Base-by-base conservation (phyloP, 2,797 vertebrate genomes). In the Scolopax rusticola region DNA sequence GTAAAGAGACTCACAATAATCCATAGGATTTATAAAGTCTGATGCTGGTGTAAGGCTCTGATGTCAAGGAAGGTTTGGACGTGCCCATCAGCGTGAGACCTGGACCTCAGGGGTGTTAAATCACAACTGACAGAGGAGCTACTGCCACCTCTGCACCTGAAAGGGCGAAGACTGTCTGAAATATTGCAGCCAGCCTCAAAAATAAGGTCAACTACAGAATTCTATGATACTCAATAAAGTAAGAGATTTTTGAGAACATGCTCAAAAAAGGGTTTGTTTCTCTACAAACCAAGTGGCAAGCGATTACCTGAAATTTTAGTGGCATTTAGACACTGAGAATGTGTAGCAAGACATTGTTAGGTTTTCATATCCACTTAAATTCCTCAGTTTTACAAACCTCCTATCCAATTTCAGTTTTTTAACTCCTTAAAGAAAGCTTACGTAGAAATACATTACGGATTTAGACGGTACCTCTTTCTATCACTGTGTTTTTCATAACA, bases 21-120 rank as follows among this genome's bases (percentile, higher is more conserved):
- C 96, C 96, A 96, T 95, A 96, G 96, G 96, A 97, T 97, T 96
- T 70, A 97, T 96, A 97, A 84, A 40, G 56, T 40, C 70, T 70
- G 88, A 78, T 9, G 87, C 76, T 80, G 84, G 87, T 16, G 2
- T 28, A 54, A 95, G 69, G 79, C 92, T 93, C 50, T 69, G 47
- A 48, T 63, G 79, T n/a, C 48, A 25, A 36, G 86, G 65, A 76
- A 76, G 30, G 14, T 0, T 0, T 2, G 30, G 50, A 30, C 16
- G 82, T 43, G 61, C 92, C 64, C 12, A 5, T 41, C 40, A 23
- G 77, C 75, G 65, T 7, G 45, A 82, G 67, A 47, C 45, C 33
- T 1, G 15, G 30, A 45, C 19, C 50, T 11, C 1, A 0, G 0
- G 2, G 54, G 51, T 17, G 53, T 69, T 32, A 63, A 30, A 7